Evolutionary conservation across 2,888 invertebrate species (phyloP), one percentile per base, ranked within the genome.

Genomic region (Drosophila nr. medialis): DNA sequence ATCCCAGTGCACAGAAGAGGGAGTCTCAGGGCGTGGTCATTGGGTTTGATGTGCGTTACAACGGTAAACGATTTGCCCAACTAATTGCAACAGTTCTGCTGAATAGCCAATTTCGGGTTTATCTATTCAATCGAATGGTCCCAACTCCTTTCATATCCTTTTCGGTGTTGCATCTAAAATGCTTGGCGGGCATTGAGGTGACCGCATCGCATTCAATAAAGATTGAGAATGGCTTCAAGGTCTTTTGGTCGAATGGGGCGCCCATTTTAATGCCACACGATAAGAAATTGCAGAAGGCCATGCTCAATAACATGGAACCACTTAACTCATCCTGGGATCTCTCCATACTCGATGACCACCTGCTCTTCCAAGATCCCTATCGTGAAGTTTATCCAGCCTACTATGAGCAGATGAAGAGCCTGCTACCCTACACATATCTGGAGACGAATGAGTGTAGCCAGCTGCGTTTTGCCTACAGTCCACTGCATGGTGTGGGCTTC

Each of bases 401-500:
- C 92, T 95, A 95, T 91, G 91, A 94, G 10, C 94, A 94, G 36
- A 93, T 98, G 8, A 92, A 93, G 34, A 91, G 93, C 10, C 93
- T 94, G 30, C 92, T 96, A 4, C 93, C 95, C 27, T 92, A 94
- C 27, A 94, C 94, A 3, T 93, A 94, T 34, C 80, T 95, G 48
- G 93, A 94, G 58, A 92, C 79, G 2, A 92, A 95, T 29, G 96
- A 96, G 88, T 93, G 92, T 63, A 94, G 93, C 30, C 93, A 94
- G 5, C 91, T 97, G 2, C 94, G 95, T 64, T 95, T 98, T 77
- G 96, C 98, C 0, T 99, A 99, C 91, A 98, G 99, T 15, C 97
- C 99, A 0, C 98, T 99, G 96, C 99, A 99, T 92, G 99, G 99
- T 1, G 99, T 99, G 2, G 99, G 99, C 0, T 96, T 96, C 91